These are phyloP conservation scores for Drosophila hamatofila DNA, from an alignment of 2,888 invertebrate species.

Conservation along the genomic window DNA sequence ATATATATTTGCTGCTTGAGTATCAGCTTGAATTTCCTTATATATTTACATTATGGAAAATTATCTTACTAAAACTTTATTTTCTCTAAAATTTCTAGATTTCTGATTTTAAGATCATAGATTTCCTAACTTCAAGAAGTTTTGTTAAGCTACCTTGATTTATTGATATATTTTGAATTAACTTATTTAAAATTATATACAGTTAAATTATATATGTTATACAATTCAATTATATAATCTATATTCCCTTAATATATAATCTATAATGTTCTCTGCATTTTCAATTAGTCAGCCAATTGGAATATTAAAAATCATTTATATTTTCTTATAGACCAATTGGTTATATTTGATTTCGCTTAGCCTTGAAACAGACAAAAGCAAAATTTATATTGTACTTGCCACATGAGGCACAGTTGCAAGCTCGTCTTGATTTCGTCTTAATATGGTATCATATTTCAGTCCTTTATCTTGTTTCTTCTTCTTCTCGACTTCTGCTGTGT, in stretches of 20 bases:
- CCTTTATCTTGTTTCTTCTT: neutral
- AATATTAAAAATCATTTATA: neutral
- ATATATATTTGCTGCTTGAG: too few species aligned
- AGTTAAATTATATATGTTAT: too few species aligned
- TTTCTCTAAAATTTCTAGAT: neutral
- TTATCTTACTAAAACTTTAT: neutral
- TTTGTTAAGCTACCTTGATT: neutral
- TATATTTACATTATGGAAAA: neutral
- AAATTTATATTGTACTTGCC: neutral
- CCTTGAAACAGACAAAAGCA: conserved; percentile 21
- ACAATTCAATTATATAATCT: too few species aligned
- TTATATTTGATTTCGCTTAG: conserved; percentile 10
- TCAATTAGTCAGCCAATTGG: neutral
- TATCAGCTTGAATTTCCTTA: neutral
- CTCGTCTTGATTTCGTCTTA: neutral
- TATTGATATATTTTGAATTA: neutral
- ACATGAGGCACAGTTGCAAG: conserved; percentile 13
- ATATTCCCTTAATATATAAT: neutral
- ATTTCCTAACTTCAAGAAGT: neutral
- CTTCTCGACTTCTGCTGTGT: conserved; percentile 13
- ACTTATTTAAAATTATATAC: too few species aligned
- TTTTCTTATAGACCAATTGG: neutral
- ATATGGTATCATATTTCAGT: conserved; percentile 30
- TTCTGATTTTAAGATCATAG: neutral
- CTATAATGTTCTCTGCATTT: neutral